Evolutionary conservation across 2,888 invertebrate genomes (phyloP).

Genomic region (Micropterix aruncella): DNA sequence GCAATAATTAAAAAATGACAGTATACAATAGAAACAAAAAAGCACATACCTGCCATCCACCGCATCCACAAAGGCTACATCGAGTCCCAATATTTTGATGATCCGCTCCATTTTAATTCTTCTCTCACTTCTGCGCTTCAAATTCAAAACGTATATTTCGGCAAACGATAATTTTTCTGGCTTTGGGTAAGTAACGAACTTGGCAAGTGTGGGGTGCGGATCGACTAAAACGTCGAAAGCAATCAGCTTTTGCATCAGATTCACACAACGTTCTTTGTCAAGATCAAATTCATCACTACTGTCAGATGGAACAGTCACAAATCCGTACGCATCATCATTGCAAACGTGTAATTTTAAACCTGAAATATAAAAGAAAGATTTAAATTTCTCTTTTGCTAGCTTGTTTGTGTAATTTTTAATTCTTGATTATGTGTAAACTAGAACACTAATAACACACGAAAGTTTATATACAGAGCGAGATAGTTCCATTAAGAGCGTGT

Average conservation of each 20-base stretch:
- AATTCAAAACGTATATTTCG: slow-evolving; percentile 72
- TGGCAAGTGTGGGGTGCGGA: not conserved
- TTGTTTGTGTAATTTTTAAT: too few relatives aligned
- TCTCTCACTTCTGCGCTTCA: slow-evolving; percentile 60
- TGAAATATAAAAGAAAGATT: too few relatives aligned
- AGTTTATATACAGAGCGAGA: too few relatives aligned
- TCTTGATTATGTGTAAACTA: too few relatives aligned
- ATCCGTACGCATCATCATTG: slow-evolving; percentile 74
- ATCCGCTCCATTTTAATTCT: slow-evolving; percentile 54
- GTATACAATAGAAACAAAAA: slow-evolving; percentile 7
- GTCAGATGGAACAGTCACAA: slow-evolving; percentile 67
- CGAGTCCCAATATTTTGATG: slow-evolving; percentile 57
- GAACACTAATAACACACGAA: too few relatives aligned
- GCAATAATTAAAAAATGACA: too few relatives aligned
- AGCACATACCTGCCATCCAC: slow-evolving; percentile 63
- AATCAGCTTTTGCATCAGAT: not conserved
- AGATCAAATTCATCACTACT: not conserved
- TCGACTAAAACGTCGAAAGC: not conserved
- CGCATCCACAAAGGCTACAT: slow-evolving; percentile 52
- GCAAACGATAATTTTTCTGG: slow-evolving; percentile 49
- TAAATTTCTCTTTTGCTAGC: too few relatives aligned
- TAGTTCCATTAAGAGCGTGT: too few relatives aligned
- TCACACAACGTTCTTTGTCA: not conserved
- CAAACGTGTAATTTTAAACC: slow-evolving; percentile 39
- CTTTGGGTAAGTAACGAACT: not conserved